Conservation (phyloP, 2,113 vertebrate species). For the Labeo catla region DNA sequence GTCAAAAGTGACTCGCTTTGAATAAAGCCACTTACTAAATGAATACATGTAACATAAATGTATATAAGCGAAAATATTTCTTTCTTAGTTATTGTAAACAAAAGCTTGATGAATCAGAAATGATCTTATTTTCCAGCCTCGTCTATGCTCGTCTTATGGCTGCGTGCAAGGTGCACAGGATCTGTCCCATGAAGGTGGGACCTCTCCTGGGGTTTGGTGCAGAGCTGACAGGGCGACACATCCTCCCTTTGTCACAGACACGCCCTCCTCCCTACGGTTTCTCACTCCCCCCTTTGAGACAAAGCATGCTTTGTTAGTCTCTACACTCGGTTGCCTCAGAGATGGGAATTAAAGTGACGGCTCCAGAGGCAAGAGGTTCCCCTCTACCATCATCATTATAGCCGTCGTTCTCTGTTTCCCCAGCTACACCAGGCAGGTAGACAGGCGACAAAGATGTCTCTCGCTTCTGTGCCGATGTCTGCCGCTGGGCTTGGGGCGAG, state of each 20-base stretch:
- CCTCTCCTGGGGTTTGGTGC: conserved; percentile 11
- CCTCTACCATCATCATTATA: conserved; percentile 30
- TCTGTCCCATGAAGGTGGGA: conserved; percentile 23
- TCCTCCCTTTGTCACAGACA: conserved; percentile 7
- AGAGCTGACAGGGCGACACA: background rate
- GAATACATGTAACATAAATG: background rate
- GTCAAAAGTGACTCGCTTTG: background rate
- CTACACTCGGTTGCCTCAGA: conserved; percentile 50
- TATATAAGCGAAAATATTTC: too few species aligned
- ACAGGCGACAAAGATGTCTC: conserved; percentile 41
- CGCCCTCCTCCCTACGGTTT: conserved; percentile 43
- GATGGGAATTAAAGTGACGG: conserved; percentile 59
- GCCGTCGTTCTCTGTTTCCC: background rate
- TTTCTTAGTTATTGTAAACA: background rate
- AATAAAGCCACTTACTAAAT: background rate
- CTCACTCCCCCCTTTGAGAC: conserved; percentile 48
- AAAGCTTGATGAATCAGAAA: background rate
- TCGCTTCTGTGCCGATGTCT: conserved; percentile 20
- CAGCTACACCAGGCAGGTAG: conserved; percentile 47
- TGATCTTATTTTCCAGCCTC: background rate
- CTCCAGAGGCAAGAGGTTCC: conserved; percentile 52
- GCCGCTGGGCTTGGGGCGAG: conserved; percentile 26
- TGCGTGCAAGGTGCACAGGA: conserved; percentile 2
- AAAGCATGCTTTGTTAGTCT: conserved; percentile 62
- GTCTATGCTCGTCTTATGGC: background rate